Conservation (phyloP, 2,888 invertebrate species). For the Callyntrura sp. region DNA sequence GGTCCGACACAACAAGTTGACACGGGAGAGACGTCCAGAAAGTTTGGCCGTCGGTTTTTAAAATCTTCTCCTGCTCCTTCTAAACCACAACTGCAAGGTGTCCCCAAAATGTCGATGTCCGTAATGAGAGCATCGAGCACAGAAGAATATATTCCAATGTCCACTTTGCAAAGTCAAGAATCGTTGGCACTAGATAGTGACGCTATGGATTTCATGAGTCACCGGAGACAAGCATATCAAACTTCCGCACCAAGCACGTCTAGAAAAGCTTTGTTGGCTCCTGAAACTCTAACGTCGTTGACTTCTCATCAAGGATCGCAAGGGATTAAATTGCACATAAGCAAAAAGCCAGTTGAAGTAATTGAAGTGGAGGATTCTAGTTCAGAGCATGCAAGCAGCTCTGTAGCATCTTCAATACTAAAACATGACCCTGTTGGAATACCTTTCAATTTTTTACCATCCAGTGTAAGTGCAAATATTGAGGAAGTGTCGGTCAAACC, state of each 20-base stretch:
- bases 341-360: constrained; percentile 63
- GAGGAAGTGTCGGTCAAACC: constrained; percentile 66
- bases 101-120: constrained; percentile 47
- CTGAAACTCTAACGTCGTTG: constrained; percentile 55
- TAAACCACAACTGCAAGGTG: constrained; percentile 27
- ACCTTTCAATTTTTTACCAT: constrained; percentile 48
- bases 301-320: constrained; percentile 69
- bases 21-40: constrained; percentile 23
- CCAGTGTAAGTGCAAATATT: constrained; percentile 44
- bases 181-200: constrained; percentile 26
- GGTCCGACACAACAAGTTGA: neutral
- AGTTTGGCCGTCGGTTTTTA: constrained; percentile 78
- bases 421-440: constrained; percentile 44
- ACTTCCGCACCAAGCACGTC: constrained; percentile 16
- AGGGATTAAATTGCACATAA: constrained; percentile 76
- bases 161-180: neutral
- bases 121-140: constrained; percentile 61
- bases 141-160: constrained; percentile 56
- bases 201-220: constrained; percentile 25
- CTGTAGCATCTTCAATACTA: constrained; percentile 13
- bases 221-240: neutral
- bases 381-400: constrained; percentile 13
- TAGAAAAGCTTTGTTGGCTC: constrained; percentile 29
- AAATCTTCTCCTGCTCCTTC: constrained; percentile 60
- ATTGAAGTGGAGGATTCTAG: constrained; percentile 55